phyloP scores from a whole-genome alignment of 2,113 vertebrate genomes.

The Lonchura striata region DNA sequence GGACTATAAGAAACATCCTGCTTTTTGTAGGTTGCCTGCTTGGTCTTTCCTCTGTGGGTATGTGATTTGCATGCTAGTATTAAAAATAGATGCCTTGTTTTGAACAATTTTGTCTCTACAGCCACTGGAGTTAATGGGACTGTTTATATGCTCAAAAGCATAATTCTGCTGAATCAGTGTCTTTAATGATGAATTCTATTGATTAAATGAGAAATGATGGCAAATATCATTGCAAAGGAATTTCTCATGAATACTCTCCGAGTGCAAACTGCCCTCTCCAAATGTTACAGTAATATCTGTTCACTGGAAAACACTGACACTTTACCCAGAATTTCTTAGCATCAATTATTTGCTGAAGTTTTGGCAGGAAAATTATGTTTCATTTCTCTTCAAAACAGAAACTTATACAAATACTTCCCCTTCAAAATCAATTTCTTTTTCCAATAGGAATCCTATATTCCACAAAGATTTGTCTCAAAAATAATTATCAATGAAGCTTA shows the following conservation, averaged over 20 bases:
- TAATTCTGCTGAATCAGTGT: neutral
- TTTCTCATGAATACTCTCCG: neutral
- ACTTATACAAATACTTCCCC: neutral
- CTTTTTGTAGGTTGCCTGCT: neutral
- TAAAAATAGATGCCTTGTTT: neutral
- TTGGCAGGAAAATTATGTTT: neutral
- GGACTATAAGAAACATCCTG: neutral
- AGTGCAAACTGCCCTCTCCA: neutral
- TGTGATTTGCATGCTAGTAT: neutral
- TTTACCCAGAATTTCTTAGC: neutral
- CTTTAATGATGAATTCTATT: slow-evolving; percentile 11
- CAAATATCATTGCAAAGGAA: neutral
- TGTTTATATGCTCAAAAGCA: neutral
- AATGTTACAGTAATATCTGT: neutral
- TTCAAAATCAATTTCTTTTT: neutral
- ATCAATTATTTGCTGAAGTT: neutral
- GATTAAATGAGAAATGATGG: neutral
- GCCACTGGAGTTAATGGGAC: neutral
- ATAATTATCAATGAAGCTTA: slow-evolving; percentile 17
- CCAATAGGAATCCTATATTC: neutral
- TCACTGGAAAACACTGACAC: neutral
- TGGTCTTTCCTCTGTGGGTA: neutral
- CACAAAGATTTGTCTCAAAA: neutral
- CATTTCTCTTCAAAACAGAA: neutral
- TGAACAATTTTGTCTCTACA: neutral